Evolutionary conservation across 2,888 invertebrate genomes (phyloP).

Genomic region (Leucophora obtusa): DNA sequence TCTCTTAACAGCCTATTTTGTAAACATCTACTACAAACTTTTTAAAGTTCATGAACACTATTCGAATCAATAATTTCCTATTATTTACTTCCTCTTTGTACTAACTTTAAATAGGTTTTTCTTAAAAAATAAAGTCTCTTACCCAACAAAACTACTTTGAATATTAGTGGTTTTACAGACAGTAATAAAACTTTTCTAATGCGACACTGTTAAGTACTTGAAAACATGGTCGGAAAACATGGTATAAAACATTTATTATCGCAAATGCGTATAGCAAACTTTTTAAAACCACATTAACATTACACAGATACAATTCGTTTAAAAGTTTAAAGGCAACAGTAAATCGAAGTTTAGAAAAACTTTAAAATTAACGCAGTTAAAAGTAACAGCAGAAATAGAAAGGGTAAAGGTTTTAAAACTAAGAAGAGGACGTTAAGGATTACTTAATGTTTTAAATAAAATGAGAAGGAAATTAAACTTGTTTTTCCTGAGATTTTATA

Average conservation of each 20-base stretch:
- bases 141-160: slow-evolving; percentile 16
- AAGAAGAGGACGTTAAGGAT: slow-evolving; percentile 4
- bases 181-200: slow-evolving; percentile 60
- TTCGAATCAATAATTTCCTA: background rate
- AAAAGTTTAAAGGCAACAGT: background rate
- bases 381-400: background rate
- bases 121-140: background rate
- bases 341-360: slow-evolving; percentile 32
- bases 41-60: too few species aligned
- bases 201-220: slow-evolving; percentile 58
- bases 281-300: slow-evolving; percentile 57
- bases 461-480: slow-evolving; percentile 66
- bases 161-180: slow-evolving; percentile 54
- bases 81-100: background rate
- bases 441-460: slow-evolving; percentile 14
- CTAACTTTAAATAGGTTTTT: background rate
- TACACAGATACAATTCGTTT: slow-evolving; percentile 25
- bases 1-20: too few species aligned
- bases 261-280: slow-evolving; percentile 56
- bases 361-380: slow-evolving; percentile 18
- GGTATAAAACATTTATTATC: slow-evolving; percentile 63
- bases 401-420: background rate
- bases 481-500: slow-evolving; percentile 65
- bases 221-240: slow-evolving; percentile 36
- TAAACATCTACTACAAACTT: too few species aligned